phyloP scores from a whole-genome alignment of 2,797 vertebrate species.

The Triplophysa yarkandensis region DNA sequence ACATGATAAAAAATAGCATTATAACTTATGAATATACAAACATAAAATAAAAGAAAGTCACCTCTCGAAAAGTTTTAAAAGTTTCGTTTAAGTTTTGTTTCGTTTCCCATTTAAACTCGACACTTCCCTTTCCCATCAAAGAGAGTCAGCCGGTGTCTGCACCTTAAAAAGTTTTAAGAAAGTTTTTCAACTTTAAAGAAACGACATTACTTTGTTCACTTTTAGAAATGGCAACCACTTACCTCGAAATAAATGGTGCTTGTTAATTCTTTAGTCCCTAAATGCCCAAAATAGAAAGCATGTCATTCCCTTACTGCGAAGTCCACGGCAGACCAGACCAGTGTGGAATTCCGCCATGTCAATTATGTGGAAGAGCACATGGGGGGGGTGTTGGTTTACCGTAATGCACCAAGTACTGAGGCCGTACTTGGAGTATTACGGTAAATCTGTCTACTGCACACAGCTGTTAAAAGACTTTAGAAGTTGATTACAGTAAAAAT shows the following conservation, averaged over 20 bases:
- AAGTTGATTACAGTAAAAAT: no score
- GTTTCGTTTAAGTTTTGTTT: constrained; percentile 48
- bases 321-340: constrained; percentile 66
- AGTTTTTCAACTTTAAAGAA: background rate
- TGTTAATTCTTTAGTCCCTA: constrained; percentile 45
- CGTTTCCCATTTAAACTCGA: constrained; percentile 50
- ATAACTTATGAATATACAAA: background rate
- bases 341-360: constrained; percentile 75
- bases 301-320: constrained; percentile 65
- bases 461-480: no score
- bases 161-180: constrained; percentile 43
- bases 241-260: constrained; percentile 51
- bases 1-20: background rate
- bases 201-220: background rate
- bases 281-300: constrained; percentile 41
- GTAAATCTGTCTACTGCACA: no score
- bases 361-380: constrained; percentile 81
- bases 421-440: no score
- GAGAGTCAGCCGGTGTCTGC: constrained; percentile 49
- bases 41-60: no score
- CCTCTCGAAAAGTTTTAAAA: background rate
- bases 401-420: constrained; percentile 50
- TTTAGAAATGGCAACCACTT: constrained; percentile 34
- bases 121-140: constrained; percentile 49
- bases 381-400: constrained; percentile 67